Evolutionary conservation across 2,888 invertebrate species (phyloP).

Genomic region (Teinopalpus imperialis): DNA sequence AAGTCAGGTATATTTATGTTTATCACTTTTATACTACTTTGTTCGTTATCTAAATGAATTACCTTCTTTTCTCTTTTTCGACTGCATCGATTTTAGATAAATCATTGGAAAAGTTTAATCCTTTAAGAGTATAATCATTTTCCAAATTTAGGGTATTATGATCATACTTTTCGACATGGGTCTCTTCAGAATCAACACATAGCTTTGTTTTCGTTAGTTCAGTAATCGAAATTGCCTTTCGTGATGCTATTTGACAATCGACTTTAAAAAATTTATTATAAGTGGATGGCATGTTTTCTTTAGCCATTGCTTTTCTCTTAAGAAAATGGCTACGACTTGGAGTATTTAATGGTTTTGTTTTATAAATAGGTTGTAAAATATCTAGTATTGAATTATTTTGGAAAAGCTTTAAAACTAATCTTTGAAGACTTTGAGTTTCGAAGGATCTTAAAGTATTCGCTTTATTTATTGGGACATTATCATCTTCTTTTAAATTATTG

Average conservation of each 20-base stretch:
- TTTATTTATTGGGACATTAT: background rate
- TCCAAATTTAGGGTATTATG: too few relatives aligned
- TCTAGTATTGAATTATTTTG: background rate
- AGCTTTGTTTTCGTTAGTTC: background rate
- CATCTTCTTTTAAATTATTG: background rate
- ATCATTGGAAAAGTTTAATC: too few relatives aligned
- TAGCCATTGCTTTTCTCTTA: constrained; percentile 4
- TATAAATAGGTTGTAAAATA: background rate
- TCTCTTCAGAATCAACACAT: background rate
- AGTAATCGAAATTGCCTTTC: background rate
- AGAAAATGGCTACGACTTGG: background rate
- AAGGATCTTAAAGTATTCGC: background rate
- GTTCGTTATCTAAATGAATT: too few relatives aligned
- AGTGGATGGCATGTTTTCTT: background rate
- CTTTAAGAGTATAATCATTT: too few relatives aligned
- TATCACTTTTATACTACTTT: too few relatives aligned
- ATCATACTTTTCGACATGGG: too few relatives aligned
- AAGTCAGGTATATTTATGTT: too few relatives aligned
- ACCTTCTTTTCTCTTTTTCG: too few relatives aligned
- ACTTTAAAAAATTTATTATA: constrained; percentile 12
- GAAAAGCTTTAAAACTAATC: constrained; percentile 6
- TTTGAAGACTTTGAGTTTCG: constrained; percentile 12
- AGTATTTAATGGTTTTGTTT: background rate
- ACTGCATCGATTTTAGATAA: too few relatives aligned
- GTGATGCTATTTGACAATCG: background rate